Evolutionary conservation across 1,140 invertebrate genomes (phyloP), one percentile per base, ranked within the genome.

Genomic region (Copidosoma floridanum): DNA sequence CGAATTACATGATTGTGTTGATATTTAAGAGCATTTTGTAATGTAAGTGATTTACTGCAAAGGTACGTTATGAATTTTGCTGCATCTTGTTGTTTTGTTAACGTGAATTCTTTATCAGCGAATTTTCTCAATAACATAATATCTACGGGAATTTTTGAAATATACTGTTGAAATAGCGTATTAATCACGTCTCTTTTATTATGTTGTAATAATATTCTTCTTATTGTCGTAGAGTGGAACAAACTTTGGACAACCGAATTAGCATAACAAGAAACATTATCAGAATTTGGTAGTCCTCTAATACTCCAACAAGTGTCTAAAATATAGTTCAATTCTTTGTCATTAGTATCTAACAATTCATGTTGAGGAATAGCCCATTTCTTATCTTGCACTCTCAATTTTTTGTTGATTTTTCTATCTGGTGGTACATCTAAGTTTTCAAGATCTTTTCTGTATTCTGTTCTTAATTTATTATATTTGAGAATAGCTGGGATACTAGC

Each of bases 31-130:
- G n/a, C n/a, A n/a, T n/a, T n/a, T n/a, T n/a, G n/a, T 32, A 32
- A 32, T 7, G 16, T 41, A 41, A 6, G 12, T 11, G 18, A 41
- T 41, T 14, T 41, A 41, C 16, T 14, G 40, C 40, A 61, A 38
- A 72, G 56, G 58, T 72, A 69, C 56, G 72, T 69, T 50, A 69
- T 66, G 54, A 71, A 68, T 3, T 57, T 53, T 29, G 68, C 70
- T 37, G 68, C 40, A 3, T 63, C 67, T 57, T 73, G 10, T 48
- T 48, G 26, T 4, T 21, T 14, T 8, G 8, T 6, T 4, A 4
- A 23, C 14, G 7, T 7, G 16, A 14, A 29, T 5, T 48, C 11
- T 26, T 23, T 14, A 26, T 11, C 23, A 29, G 20, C 26, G 16
- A 24, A 29, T 21, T 8, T 21, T 48, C 20, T 7, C 10, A 48